Conservation (phyloP, 2,797 vertebrate species). For the Danio jaintianensis region DNA sequence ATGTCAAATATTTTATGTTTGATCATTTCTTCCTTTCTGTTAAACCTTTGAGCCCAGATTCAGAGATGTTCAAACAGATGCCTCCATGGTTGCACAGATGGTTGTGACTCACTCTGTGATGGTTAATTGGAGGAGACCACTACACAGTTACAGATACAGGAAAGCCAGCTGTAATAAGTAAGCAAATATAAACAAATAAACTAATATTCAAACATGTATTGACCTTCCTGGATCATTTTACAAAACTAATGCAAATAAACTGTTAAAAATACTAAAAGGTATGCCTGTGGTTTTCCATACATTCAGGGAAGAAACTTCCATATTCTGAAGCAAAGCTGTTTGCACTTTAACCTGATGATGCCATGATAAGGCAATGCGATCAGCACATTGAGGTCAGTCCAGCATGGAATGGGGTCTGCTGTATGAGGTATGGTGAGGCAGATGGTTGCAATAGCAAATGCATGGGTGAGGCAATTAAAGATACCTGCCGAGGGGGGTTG, state of each 20-base stretch:
- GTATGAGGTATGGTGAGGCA: conserved; percentile 57
- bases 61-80: conserved; percentile 55
- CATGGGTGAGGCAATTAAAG: conserved; percentile 89
- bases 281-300: not conserved
- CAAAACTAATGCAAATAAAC: conserved; percentile 8
- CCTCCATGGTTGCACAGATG: conserved; percentile 52
- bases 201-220: conserved; percentile 9
- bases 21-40: conserved; percentile 18
- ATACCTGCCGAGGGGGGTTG: conserved; percentile 98
- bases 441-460: conserved; percentile 75
- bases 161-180: conserved; percentile 14
- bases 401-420: conserved; percentile 58
- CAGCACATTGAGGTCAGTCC: conserved; percentile 17
- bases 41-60: conserved; percentile 36
- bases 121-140: conserved; percentile 42
- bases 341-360: conserved; percentile 28
- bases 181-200: conserved; percentile 36
- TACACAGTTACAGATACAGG: conserved; percentile 17
- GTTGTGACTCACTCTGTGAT: conserved; percentile 53
- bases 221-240: conserved; percentile 4
- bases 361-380: conserved; percentile 28
- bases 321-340: conserved; percentile 29
- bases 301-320: conserved; percentile 2
- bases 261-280: not conserved
- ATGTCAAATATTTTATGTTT: conserved; percentile 29